Percentiles rank a stretch among this genome's conserved stretches.
Conservation (phyloP, 92 coral and sea anemone genomes). For the Diadumene lineata region DNA sequence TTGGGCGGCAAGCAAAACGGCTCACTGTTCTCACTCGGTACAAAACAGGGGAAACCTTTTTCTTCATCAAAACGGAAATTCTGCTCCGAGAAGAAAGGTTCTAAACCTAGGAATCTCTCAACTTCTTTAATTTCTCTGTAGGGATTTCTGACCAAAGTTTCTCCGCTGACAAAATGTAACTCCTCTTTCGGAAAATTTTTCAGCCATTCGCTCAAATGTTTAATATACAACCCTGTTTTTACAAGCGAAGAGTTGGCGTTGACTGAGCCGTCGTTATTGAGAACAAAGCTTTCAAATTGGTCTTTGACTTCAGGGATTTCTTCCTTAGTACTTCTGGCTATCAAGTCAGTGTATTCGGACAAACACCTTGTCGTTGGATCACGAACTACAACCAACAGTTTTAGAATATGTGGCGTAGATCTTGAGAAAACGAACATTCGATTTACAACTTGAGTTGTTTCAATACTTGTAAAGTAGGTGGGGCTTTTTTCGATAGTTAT, state of each 20-base stretch:
- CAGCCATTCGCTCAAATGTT: conserved; percentile 73
- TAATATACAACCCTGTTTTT: conserved; percentile 73
- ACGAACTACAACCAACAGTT: conserved; percentile 83
- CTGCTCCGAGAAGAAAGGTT: conserved; percentile 56
- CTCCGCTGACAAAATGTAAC: conserved; percentile 92
- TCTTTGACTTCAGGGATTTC: conserved; percentile 70
- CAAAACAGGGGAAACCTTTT: conserved; percentile 84
- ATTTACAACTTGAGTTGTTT: conserved; percentile 64
- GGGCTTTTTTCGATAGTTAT: conserved; percentile 94
- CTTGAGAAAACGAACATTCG: conserved; percentile 57
- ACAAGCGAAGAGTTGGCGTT: conserved; percentile 68
- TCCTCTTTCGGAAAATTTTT: conserved; percentile 65
- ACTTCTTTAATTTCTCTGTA: conserved; percentile 71
- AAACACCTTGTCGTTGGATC: conserved; percentile 84
- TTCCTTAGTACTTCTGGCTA: conserved; percentile 57
- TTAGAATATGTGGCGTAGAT: conserved; percentile 44
- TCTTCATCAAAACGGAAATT: conserved; percentile 75
- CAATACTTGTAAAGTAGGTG: conserved; percentile 75
- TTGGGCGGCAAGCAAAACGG: conserved; percentile 46
- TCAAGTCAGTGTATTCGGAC: conserved; percentile 85
- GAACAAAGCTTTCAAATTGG: conserved; percentile 16
- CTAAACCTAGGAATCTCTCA: conserved; percentile 66
- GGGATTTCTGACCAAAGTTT: conserved; percentile 69
- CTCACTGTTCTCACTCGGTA: conserved; percentile 13
- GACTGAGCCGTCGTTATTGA: conserved; percentile 43